phyloP scores from a whole-genome alignment of 2,113 vertebrate genomes.

The Tragelaphus imberbis region DNA sequence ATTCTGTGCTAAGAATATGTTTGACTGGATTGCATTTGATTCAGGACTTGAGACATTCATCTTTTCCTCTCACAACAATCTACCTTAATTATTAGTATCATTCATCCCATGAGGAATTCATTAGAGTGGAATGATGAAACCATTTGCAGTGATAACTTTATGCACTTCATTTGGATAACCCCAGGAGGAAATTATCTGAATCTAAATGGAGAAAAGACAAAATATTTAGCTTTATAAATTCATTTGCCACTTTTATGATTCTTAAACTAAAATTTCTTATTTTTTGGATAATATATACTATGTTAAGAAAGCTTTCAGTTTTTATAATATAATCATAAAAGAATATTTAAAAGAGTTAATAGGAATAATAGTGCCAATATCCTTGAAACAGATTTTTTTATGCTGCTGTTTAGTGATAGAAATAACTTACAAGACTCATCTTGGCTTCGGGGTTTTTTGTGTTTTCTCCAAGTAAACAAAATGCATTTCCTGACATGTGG shows the following conservation, averaged over 20 bases:
- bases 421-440: slow-evolving; percentile 22
- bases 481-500: not conserved
- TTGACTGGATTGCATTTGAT: not conserved
- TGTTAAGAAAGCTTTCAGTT: not conserved
- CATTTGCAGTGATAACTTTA: slow-evolving; percentile 63
- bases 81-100: not conserved
- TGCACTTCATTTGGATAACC: slow-evolving; percentile 68
- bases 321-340: not conserved
- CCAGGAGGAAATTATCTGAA: slow-evolving; percentile 20
- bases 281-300: not conserved
- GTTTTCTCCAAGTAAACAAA: not conserved
- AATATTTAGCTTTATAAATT: not conserved
- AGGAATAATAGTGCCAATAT: not conserved
- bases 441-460: not conserved
- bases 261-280: not conserved
- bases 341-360: not conserved
- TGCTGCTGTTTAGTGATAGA: not conserved
- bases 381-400: not conserved
- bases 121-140: slow-evolving; percentile 63
- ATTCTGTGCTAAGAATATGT: not conserved
- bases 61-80: not conserved
- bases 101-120: not conserved
- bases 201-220: not conserved
- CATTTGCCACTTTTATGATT: not conserved
- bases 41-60: not conserved